Conservation (phyloP, 2,888 invertebrate genomes). For the Pollenia griseotomentosa region DNA sequence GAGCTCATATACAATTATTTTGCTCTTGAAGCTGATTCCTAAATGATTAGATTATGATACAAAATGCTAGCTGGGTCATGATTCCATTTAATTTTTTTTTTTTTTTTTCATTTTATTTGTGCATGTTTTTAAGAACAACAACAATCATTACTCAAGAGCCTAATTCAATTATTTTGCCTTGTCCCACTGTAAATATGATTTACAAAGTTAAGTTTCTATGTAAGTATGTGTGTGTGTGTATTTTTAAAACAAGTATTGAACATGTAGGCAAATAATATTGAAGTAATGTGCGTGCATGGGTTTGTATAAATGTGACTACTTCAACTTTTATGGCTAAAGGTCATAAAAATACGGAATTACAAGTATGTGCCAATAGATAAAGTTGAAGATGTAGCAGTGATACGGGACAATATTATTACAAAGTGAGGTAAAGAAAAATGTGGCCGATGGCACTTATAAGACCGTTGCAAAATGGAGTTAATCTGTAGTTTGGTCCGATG, state of each 20-base stretch:
- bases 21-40: too few species aligned
- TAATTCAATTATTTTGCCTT: constrained; percentile 80
- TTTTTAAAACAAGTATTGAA: constrained; percentile 5
- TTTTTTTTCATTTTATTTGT: not conserved
- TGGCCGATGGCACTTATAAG: too few species aligned
- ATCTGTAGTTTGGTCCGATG: too few species aligned
- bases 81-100: constrained; percentile 11
- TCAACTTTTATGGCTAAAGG: constrained; percentile 75
- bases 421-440: not conserved
- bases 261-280: not conserved
- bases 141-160: constrained; percentile 56
- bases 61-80: too few species aligned
- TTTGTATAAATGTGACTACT: constrained; percentile 54
- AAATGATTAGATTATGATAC: too few species aligned
- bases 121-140: not conserved
- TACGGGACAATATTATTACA: not conserved
- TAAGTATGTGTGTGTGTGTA: constrained; percentile 8
- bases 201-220: constrained; percentile 70
- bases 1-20: too few species aligned
- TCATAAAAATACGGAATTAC: constrained; percentile 78
- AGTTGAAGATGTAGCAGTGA: not conserved
- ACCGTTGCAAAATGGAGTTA: too few species aligned
- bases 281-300: constrained; percentile 11
- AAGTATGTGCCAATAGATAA: constrained; percentile 44
- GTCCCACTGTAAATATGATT: constrained; percentile 81